These are phyloP conservation scores for Pantherophis alleghaniensis DNA, from an alignment of 2,797 vertebrate species.

Conservation along the genomic window DNA sequence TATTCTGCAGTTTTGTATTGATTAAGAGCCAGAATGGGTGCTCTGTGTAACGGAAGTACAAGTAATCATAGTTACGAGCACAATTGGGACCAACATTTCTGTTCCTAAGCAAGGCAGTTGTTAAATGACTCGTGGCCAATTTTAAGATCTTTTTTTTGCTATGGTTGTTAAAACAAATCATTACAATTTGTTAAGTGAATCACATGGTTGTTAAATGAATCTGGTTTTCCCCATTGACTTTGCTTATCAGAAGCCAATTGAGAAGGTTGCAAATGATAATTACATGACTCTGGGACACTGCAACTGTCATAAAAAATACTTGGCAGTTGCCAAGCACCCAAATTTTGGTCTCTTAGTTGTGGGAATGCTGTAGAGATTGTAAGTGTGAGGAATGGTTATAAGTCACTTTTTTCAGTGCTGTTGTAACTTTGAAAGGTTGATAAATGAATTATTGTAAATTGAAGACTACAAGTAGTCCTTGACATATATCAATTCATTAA, in stretches of 20 bases:
- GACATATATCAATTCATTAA: not conserved
- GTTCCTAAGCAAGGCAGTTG: not conserved
- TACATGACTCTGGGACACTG: not conserved
- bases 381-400: not conserved
- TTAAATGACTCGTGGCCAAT: not conserved
- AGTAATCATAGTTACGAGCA: not conserved
- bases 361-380: not conserved
- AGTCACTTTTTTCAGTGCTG: not conserved
- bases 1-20: not conserved
- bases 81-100: not conserved
- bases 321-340: not conserved
- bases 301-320: not conserved
- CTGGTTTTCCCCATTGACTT: not conserved
- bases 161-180: not conserved
- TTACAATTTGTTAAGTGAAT: not conserved
- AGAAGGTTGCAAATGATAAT: not conserved
- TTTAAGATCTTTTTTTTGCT: not conserved
- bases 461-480: not conserved
- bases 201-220: not conserved
- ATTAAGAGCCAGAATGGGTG: not conserved
- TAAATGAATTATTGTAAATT: not conserved
- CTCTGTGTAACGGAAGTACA: not conserved
- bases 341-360: not conserved
- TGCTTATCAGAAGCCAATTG: not conserved
- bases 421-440: not conserved